Conservation (phyloP, 2,888 invertebrate genomes). For the Parnassius glacialis region DNA sequence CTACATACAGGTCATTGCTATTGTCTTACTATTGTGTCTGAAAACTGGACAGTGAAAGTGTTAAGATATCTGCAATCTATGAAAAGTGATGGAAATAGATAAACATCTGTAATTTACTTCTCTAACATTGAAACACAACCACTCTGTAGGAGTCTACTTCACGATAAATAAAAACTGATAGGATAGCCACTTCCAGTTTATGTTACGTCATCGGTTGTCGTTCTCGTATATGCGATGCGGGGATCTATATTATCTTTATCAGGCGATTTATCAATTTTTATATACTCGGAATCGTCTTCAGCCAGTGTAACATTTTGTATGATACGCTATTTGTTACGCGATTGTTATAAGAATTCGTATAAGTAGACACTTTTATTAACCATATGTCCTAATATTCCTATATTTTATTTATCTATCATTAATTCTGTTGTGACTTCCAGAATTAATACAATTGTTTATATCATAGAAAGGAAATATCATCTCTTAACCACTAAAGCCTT, state of each 20-base stretch:
- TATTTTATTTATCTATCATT: conserved; percentile 25
- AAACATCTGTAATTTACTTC: too few species aligned
- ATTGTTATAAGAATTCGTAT: conserved; percentile 42
- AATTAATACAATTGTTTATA: conserved; percentile 16
- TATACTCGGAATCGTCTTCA: conserved; percentile 32
- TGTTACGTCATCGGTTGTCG: conserved; percentile 2
- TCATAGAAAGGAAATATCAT: conserved; percentile 10
- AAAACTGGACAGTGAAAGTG: too few species aligned
- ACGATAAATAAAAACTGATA: too few species aligned
- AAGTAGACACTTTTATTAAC: conserved; percentile 27
- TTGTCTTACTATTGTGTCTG: too few species aligned
- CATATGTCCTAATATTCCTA: conserved; percentile 21
- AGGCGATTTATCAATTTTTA: conserved; percentile 63
- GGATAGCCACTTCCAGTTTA: conserved; percentile 39
- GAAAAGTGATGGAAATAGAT: too few species aligned
- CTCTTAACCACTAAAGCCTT: neutral
- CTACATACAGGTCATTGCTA: too few species aligned
- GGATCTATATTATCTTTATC: conserved; percentile 62
- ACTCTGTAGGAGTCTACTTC: too few species aligned
- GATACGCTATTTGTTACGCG: conserved; percentile 26
- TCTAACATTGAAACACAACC: too few species aligned
- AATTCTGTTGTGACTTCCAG: conserved; percentile 12
- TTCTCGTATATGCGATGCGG: conserved; percentile 20
- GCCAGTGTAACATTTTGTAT: conserved; percentile 36
- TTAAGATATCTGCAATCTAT: too few species aligned